Evolutionary conservation across 2,888 invertebrate species (phyloP), one percentile per base, ranked within the genome.

Genomic region (Hydriomena furcata): DNA sequence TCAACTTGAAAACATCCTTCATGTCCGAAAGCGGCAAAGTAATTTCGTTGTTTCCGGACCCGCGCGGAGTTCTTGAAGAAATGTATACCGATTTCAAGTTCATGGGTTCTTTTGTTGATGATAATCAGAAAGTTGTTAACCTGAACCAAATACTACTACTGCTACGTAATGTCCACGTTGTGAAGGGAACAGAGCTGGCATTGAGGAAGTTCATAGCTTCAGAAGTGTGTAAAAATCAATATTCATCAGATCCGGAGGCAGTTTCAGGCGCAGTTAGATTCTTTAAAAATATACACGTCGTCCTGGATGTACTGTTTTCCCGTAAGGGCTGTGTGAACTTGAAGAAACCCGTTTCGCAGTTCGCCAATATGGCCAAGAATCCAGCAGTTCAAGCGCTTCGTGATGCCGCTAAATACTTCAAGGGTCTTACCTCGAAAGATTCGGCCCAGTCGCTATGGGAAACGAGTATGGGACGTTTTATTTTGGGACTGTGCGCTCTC

Each of bases 1-100:
- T 12, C 1, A 10, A 45, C 30, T 36, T 36, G 10, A 38, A 38
- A 12, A 30, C 34, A 11, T 35, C 23, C 7, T 41, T 48, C 34
- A 8, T 35, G 5, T 41, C 48, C 6, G 23, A 30, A 17, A 48
- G 35, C 17, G 35, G 35, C 3, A 35, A 12, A 24, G 5, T 6
- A 6, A 48, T 41, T 23, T 35, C 24, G 10, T 2, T 41, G 6
- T 48, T 48, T 11, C 48, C 48, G 2, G 40, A 48, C 1, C 41
- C 30, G 11, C 11, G 35, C 24, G 41, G 35, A n/a, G 17, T 48
- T n/a, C 28, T 48, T 2, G 24, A 41, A 10, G 5, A n/a, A 10
- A 30, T 41, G 7, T 34, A 30, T 20, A 11, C 10, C 5, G 21
- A 31, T 28, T 10, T 30, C 7, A 17, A 10, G 2, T 7, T 13